Percentiles rank a stretch among this genome's conserved stretches.
phyloP scores from a whole-genome alignment of 2,113 vertebrate species.

The Ranitomeya imitator region DNA sequence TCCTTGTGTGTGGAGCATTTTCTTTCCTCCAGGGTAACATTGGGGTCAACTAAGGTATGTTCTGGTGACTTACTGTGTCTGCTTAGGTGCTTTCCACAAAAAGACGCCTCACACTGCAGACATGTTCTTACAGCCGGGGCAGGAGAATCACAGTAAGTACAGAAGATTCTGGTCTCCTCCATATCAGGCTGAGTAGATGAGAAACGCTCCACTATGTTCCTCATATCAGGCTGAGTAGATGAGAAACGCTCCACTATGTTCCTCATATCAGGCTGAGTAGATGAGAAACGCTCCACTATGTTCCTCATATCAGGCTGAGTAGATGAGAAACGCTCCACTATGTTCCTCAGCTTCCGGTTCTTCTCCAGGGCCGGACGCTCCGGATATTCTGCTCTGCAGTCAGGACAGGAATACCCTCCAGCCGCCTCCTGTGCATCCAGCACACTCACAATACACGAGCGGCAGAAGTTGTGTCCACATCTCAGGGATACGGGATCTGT shows the following conservation, averaged over 20 bases:
- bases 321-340: background rate
- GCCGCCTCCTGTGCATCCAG: background rate
- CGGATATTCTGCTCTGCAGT: background rate
- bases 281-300: background rate
- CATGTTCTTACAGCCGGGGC: background rate
- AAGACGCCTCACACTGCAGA: slow-evolving; percentile 2
- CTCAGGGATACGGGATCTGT: background rate
- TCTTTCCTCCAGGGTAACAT: background rate
- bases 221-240: background rate
- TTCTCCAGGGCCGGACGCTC: slow-evolving; percentile 9
- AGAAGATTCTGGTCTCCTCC: background rate
- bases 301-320: background rate
- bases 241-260: background rate
- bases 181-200: background rate
- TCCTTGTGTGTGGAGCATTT: background rate
- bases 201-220: background rate
- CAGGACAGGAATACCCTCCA: slow-evolving; percentile 19
- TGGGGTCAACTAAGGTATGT: background rate
- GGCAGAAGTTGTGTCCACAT: slow-evolving; percentile 7
- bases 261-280: background rate
- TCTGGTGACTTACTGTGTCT: background rate
- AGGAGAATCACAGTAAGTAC: slow-evolving; percentile 6
- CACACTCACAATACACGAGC: background rate
- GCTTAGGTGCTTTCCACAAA: background rate
- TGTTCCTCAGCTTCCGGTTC: background rate